Conservation (phyloP, 2,113 vertebrate species). For the Melanotaenia duboulayi region DNA sequence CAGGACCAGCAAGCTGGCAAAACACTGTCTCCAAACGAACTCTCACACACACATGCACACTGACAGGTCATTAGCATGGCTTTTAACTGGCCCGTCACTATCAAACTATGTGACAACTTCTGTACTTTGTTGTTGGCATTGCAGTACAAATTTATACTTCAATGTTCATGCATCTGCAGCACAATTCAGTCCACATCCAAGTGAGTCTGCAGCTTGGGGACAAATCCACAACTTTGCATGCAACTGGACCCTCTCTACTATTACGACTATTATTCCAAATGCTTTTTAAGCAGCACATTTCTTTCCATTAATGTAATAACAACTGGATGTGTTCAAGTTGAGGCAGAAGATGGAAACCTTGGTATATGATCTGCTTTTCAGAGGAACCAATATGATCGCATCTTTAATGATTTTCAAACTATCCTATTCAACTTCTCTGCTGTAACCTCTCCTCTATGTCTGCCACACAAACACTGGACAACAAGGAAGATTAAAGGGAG, state of each 20-base stretch:
- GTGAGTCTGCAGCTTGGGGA: background rate
- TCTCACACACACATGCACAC: background rate
- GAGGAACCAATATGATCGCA: background rate
- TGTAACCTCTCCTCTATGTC: background rate
- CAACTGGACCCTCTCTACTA: too few species aligned
- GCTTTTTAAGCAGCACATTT: background rate
- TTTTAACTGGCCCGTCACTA: constrained; percentile 10
- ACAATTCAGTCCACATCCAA: background rate
- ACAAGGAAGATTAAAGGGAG: background rate
- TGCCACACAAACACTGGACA: background rate
- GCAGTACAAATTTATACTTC: too few species aligned
- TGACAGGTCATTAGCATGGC: constrained; percentile 11
- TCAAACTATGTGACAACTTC: too few species aligned
- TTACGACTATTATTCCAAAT: background rate
- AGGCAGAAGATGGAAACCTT: background rate
- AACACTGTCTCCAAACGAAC: too few species aligned
- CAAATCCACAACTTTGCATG: background rate
- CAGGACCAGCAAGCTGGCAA: constrained; percentile 32
- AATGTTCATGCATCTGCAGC: too few species aligned
- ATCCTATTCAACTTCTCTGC: background rate
- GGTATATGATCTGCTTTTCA: background rate
- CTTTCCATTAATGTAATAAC: background rate
- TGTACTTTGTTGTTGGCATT: too few species aligned
- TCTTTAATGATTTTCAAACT: too few species aligned
- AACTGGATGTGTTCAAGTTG: background rate